Evolutionary conservation across 2,888 invertebrate genomes (phyloP), one percentile per base, ranked within the genome.

Genomic region (Papilio protenor): DNA sequence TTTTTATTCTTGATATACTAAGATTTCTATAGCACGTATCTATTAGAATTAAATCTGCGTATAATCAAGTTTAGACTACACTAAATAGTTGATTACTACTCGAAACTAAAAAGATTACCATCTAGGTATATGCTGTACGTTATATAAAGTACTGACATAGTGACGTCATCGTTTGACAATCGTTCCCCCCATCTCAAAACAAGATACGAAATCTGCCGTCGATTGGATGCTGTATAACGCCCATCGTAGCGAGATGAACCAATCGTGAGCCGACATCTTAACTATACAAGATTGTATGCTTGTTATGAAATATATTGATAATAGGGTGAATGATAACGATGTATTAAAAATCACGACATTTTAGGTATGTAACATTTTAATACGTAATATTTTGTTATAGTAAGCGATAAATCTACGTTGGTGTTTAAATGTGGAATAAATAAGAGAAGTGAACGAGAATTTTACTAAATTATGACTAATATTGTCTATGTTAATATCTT

Each of bases 221-320:
- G 86, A 91, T 89, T 91, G 91, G 91, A 91, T 90, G 92, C 92
- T 92, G 91, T 78, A 85, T 81, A 47, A 81, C 88, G 87, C 85
- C 87, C 81, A 77, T 79, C 55, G 73, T 11, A 73, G 27, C 72
- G 81, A 86, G 87, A 87, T 87, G 84, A 69, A 70, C 91, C 91
- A 91, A 91, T 91, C 84, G 82, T 77, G 52, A 61, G 72, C 14
- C 71, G 61, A 78, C 80, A 84, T 88, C 85, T 85, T 83, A 77
- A 80, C 73, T 80, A 79, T 79, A 77, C 79, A 75, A 80, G 81
- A 82, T 82, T 81, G 80, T 75, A 80, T 81, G 76, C 78, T 79
- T 55, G 45, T 52, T 40, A 21, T 40, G 59, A 47, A 23, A 71
- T 74, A 45, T 70, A 71, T 71, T 76, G 27, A 47, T 71, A 45